Evolutionary conservation across 1,140 invertebrate species (phyloP).

Genomic region (Hycleus phaleratus): DNA sequence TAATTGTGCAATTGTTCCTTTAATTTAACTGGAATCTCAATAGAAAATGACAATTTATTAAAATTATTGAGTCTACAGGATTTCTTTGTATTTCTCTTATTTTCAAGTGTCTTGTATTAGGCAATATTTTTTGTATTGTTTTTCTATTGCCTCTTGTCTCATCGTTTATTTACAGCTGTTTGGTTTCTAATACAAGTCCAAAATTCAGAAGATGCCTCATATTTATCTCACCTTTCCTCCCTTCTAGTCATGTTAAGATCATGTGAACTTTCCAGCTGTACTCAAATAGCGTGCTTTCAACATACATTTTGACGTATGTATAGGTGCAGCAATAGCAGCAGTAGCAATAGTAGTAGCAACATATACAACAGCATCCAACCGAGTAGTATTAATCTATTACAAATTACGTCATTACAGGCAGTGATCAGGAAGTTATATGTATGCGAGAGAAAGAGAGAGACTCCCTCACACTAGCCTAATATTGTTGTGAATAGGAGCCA

Average conservation of each 20-base stretch:
- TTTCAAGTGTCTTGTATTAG: no score
- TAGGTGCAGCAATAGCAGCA: neutral
- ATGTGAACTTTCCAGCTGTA: slow-evolving; percentile 24
- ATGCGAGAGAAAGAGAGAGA: slow-evolving; percentile 14
- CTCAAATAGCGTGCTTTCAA: slow-evolving; percentile 26
- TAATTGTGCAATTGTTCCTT: no score
- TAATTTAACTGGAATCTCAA: no score
- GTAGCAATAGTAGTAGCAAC: neutral
- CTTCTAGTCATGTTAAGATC: slow-evolving; percentile 16
- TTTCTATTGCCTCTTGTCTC: neutral
- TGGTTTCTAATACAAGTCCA: neutral
- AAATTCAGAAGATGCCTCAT: slow-evolving; percentile 15
- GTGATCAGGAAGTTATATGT: slow-evolving; percentile 35
- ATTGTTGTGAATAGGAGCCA: neutral
- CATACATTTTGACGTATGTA: slow-evolving; percentile 22
- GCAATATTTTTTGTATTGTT: no score
- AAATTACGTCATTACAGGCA: slow-evolving; percentile 35
- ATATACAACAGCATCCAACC: slow-evolving; percentile 24
- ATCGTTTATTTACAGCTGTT: neutral
- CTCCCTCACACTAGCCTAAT: neutral
- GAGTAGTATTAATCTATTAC: slow-evolving; percentile 34
- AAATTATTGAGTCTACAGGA: no score
- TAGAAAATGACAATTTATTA: no score
- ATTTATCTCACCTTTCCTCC: slow-evolving; percentile 21
- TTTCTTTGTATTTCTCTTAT: no score